Evolutionary conservation across 2,888 invertebrate species (phyloP).

Genomic region (Hypena proboscidalis): DNA sequence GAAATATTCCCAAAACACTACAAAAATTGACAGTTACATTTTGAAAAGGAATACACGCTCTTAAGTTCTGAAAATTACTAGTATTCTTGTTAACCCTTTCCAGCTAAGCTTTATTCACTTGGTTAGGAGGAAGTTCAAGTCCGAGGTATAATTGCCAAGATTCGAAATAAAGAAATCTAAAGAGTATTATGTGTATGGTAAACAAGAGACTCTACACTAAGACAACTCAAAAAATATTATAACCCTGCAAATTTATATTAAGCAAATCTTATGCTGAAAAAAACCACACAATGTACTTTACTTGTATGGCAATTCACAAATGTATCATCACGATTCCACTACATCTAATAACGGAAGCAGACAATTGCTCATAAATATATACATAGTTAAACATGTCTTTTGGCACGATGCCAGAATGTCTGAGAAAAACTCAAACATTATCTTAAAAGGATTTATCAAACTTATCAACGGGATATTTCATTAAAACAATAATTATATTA

Average conservation of each 20-base stretch:
- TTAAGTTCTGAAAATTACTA: too few relatives aligned
- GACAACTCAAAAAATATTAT: not conserved
- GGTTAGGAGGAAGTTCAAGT: too few relatives aligned
- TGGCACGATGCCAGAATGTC: slow-evolving; percentile 46
- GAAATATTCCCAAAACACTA: too few relatives aligned
- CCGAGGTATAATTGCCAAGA: too few relatives aligned
- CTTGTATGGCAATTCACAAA: slow-evolving; percentile 16
- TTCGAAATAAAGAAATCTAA: too few relatives aligned
- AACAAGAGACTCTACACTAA: not conserved
- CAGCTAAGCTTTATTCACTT: too few relatives aligned
- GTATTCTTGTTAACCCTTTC: too few relatives aligned
- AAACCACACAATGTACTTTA: not conserved
- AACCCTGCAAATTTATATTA: not conserved
- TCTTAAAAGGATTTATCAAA: slow-evolving; percentile 24
- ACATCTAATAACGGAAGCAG: slow-evolving; percentile 45
- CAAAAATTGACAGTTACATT: too few relatives aligned
- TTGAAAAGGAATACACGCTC: too few relatives aligned
- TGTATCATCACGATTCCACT: slow-evolving; percentile 27
- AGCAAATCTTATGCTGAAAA: too few relatives aligned
- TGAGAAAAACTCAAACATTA: slow-evolving; percentile 34
- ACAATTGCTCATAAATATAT: slow-evolving; percentile 50
- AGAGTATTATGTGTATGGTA: too few relatives aligned
- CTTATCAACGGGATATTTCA: slow-evolving; percentile 18
- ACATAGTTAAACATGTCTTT: slow-evolving; percentile 40
- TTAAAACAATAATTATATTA: slow-evolving; percentile 24